Base-by-base conservation (phyloP, 1,140 invertebrate species). In the Trialeurodes vaporariorum region DNA sequence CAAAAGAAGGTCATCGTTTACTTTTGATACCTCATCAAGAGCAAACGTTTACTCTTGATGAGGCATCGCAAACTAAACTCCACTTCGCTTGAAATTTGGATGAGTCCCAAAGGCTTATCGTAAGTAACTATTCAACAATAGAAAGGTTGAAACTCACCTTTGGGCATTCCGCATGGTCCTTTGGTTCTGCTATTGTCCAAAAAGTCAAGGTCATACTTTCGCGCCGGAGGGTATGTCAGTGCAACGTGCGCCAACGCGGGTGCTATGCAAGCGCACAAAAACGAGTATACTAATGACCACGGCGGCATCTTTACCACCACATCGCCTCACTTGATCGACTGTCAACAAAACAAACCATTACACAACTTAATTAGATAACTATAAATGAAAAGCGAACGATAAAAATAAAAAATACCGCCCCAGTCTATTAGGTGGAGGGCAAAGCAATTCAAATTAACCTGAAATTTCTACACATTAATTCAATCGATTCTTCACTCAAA, bases 141-240 rank as follows among this genome's bases (percentile, higher is more conserved):
- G 34, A 64, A 69, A 27, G 40, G 64, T 63, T 61, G 27, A 23
- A 65, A 77, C 81, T 85, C 80, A 95, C 93, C 94, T 89, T 89
- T 93, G 5, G 94, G 94, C 90, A 97, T 95, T 70, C 95, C 95
- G 79, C 95, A 98, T 27, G 94, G 94, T 67, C 87, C 86, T 72
- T 89, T 88, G 22, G 94, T 96, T 72, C 93, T 85, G 64, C 87
- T 84, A 76, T 90, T 96, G 77, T 97, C 94, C 78, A 98, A 81
- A 80, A 96, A 98, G 80, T 98, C 95, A 75, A 97, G 80, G 75
- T 93, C 92, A 75, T 89, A 95, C 71, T 88, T 86, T 70, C 92
- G 84, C 0, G 92, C 90, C 2, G 86, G 88, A 59, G 92, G 92
- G 79, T 87, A 94, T 2, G 89, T 93, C n/a, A 94, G 79, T 1